phyloP scores from a whole-genome alignment of 2,888 invertebrate genomes.

The Spialia ferax region DNA sequence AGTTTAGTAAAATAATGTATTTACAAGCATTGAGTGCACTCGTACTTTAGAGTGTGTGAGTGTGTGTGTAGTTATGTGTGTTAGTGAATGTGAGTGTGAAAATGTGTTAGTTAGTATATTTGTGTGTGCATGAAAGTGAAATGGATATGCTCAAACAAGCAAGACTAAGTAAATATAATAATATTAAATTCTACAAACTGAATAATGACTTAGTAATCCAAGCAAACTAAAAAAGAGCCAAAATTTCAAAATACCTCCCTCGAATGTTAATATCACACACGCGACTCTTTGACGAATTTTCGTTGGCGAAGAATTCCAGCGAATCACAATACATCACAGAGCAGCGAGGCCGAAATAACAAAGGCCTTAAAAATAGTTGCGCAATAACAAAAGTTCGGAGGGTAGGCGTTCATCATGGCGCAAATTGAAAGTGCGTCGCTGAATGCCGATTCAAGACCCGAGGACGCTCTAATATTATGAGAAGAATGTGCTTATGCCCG shows the following conservation, averaged over 20 bases:
- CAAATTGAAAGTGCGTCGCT: slow-evolving; percentile 36
- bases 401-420: slow-evolving; percentile 32
- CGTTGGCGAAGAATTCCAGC: slow-evolving; percentile 19
- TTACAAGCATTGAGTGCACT: too few relatives aligned
- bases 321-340: slow-evolving; percentile 35
- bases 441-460: slow-evolving; percentile 32
- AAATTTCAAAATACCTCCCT: not conserved
- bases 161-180: too few relatives aligned
- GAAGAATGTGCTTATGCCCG: not conserved
- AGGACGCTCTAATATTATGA: slow-evolving; percentile 24
- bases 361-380: slow-evolving; percentile 38
- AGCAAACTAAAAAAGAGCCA: not conserved
- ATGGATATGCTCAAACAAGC: too few relatives aligned
- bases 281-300: slow-evolving; percentile 21
- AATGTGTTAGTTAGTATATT: too few relatives aligned
- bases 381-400: slow-evolving; percentile 38
- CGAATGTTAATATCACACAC: not conserved
- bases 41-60: too few relatives aligned
- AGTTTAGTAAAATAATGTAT: too few relatives aligned
- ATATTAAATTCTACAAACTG: too few relatives aligned
- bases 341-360: slow-evolving; percentile 33
- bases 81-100: too few relatives aligned
- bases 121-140: too few relatives aligned
- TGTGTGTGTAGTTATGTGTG: too few relatives aligned
- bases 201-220: not conserved